phyloP scores from a whole-genome alignment of 2,113 vertebrate species.

The Paramormyrops kingsleyae region DNA sequence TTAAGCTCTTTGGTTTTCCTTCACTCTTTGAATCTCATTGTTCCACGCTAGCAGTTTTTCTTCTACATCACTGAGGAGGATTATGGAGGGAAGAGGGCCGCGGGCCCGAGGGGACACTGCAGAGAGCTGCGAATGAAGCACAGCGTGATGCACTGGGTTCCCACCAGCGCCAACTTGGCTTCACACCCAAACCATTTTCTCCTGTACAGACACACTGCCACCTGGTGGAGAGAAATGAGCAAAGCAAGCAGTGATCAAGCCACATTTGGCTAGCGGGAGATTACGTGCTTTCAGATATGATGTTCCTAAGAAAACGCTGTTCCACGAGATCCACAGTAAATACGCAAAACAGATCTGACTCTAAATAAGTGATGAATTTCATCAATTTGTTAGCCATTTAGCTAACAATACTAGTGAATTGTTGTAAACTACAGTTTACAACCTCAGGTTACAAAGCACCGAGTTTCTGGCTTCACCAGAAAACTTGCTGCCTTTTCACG shows the following conservation, averaged over 20 bases:
- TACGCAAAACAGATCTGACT: background rate
- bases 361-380: background rate
- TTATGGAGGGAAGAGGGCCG: background rate
- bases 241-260: background rate
- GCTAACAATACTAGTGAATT: background rate
- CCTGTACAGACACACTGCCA: constrained; percentile 16
- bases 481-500: background rate
- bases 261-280: background rate
- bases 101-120: background rate
- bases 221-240: background rate
- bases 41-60: background rate
- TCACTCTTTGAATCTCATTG: background rate
- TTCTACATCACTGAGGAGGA: background rate
- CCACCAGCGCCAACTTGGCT: background rate
- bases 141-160: background rate
- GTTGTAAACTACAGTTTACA: background rate
- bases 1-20: background rate
- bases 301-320: background rate
- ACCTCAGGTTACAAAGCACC: background rate
- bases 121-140: background rate
- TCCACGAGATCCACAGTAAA: background rate
- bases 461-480: background rate
- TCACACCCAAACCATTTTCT: background rate
- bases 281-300: background rate
- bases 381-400: background rate